A percentile compares a stretch with the other conserved stretches of the same genome.
Conservation (phyloP, 1,140 invertebrate species). For the Andrena cerasifolii region DNA sequence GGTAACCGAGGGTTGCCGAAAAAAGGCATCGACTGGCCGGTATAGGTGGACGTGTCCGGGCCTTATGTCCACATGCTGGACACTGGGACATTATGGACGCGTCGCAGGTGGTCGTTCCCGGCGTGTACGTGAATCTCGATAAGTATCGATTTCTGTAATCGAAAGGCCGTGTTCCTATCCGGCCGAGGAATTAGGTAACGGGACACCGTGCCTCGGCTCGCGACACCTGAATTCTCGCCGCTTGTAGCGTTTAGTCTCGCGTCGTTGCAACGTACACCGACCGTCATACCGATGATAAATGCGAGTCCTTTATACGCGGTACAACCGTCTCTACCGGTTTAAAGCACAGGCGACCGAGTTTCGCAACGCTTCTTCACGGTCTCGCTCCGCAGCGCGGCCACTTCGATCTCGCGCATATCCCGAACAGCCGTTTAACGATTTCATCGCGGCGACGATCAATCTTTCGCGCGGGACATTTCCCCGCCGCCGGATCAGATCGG, state of each 20-base stretch:
- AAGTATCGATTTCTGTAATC: slow-evolving; percentile 32
- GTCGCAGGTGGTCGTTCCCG: not conserved
- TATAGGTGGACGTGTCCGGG: too few species aligned
- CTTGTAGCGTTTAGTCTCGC: slow-evolving; percentile 28
- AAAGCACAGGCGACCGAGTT: not conserved
- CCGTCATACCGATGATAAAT: slow-evolving; percentile 51
- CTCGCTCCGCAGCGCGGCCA: not conserved
- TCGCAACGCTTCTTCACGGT: slow-evolving; percentile 24
- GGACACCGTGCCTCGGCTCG: not conserved
- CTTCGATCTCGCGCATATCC: slow-evolving; percentile 13
- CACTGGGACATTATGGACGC: not conserved
- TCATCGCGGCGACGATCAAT: slow-evolving; percentile 51
- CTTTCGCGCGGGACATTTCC: slow-evolving; percentile 2
- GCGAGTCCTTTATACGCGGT: slow-evolving; percentile 21
- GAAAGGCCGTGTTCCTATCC: slow-evolving; percentile 4
- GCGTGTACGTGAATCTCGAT: not conserved
- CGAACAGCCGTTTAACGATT: slow-evolving; percentile 41
- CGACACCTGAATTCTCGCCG: slow-evolving; percentile 13
- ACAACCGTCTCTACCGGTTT: slow-evolving; percentile 20
- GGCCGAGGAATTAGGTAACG: slow-evolving; percentile 11
- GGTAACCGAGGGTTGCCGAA: too few species aligned
- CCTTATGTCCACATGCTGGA: too few species aligned
- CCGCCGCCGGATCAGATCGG: slow-evolving; percentile 32
- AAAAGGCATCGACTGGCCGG: too few species aligned
- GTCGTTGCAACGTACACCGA: slow-evolving; percentile 9